phyloP scores from a whole-genome alignment of 2,888 invertebrate genomes.

The Galeopsomyia nigrocyanea region DNA sequence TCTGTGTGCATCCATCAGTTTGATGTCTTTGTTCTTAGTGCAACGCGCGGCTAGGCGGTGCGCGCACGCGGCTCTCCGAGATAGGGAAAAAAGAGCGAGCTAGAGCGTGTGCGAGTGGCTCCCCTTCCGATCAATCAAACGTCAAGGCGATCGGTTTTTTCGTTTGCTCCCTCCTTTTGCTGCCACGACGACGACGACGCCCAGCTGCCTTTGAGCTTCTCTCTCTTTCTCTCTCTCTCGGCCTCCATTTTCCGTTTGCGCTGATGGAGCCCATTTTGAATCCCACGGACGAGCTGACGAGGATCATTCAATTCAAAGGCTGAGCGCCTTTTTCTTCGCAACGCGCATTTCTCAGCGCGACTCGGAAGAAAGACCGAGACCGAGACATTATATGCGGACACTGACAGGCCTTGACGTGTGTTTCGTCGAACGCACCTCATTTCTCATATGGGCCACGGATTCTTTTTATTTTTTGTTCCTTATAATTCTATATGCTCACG shows the following conservation, averaged over 20 bases:
- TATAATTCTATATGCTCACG: too few relatives aligned
- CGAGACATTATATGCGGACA: constrained; percentile 36
- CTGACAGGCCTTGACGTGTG: constrained; percentile 45
- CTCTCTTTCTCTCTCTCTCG: constrained; percentile 45
- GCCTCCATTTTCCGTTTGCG: constrained; percentile 35
- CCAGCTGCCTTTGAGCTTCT: constrained; percentile 54
- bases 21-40: constrained; percentile 68
- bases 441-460: constrained; percentile 45
- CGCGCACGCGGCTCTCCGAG: constrained; percentile 5
- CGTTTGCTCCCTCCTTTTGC: constrained; percentile 45
- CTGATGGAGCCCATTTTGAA: constrained; percentile 58
- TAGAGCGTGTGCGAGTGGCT: constrained; percentile 50
- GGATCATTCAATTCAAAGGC: constrained; percentile 54
- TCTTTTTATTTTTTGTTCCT: constrained; percentile 38
- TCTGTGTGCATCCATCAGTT: constrained; percentile 61
- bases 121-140: constrained; percentile 64
- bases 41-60: constrained; percentile 7
- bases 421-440: constrained; percentile 46
- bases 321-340: constrained; percentile 8
- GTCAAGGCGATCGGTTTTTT: constrained; percentile 64
- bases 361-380: neutral
- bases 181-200: constrained; percentile 51
- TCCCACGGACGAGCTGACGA: constrained; percentile 54
- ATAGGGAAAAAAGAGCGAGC: constrained; percentile 13
- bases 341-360: constrained; percentile 38